These are phyloP conservation scores for Ptychadena robeensis DNA, from an alignment of 2,797 vertebrate genomes.

Conservation along the genomic window DNA sequence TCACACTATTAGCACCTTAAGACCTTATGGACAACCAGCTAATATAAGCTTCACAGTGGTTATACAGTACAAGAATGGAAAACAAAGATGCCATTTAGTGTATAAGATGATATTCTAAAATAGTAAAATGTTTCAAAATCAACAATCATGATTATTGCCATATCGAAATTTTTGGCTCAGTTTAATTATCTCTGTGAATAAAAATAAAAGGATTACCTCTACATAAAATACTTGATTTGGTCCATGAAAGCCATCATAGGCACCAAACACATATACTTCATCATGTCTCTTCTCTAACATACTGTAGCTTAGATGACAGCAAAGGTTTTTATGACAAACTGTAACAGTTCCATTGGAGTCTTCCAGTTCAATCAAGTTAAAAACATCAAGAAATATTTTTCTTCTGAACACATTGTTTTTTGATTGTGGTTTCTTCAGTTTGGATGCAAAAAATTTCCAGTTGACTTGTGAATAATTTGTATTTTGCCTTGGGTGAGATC, in stretches of 20 bases:
- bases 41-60: no score
- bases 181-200: no score
- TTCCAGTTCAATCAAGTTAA: constrained; percentile 67
- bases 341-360: constrained; percentile 59
- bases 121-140: no score
- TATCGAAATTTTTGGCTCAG: no score
- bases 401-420: constrained; percentile 63
- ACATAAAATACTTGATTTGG: constrained; percentile 72
- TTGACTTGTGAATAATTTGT: constrained; percentile 36
- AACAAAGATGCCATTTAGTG: no score
- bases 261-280: constrained; percentile 70
- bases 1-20: no score
- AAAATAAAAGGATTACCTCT: constrained; percentile 67
- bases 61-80: no score
- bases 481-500: constrained; percentile 63
- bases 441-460: constrained; percentile 67
- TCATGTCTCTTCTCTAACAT: constrained; percentile 66
- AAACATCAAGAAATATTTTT: constrained; percentile 68
- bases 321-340: constrained; percentile 72
- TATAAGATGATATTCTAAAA: no score
- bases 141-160: no score
- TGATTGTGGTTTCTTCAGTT: background rate
- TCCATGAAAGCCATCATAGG: constrained; percentile 70
- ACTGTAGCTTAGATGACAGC: constrained; percentile 72
- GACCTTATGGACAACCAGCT: no score